These are phyloP conservation scores for Hydrotaea diabolus DNA, from an alignment of 2,888 invertebrate genomes.

Conservation along the genomic window DNA sequence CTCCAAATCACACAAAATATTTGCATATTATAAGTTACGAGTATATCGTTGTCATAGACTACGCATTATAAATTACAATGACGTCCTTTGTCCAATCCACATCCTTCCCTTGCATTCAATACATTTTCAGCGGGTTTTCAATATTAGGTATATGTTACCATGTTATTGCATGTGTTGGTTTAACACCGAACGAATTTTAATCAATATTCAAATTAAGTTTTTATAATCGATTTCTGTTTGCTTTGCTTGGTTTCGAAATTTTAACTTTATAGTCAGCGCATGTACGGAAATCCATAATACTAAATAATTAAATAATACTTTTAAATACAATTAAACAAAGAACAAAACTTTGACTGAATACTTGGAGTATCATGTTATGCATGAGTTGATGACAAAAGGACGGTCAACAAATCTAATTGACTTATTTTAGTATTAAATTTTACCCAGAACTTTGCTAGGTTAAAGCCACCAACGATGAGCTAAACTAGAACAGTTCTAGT, in stretches of 20 bases:
- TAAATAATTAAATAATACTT: conserved; percentile 25
- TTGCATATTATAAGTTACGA: conserved; percentile 58
- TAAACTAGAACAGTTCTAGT: too few species aligned
- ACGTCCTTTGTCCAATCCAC: background rate
- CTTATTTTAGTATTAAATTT: too few species aligned
- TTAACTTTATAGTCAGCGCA: background rate
- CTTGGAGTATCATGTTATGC: too few species aligned
- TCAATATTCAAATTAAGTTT: conserved; percentile 23
- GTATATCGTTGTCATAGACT: conserved; percentile 26
- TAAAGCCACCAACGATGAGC: too few species aligned
- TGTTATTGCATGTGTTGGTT: background rate
- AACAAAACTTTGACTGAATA: too few species aligned
- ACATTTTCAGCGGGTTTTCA: background rate
- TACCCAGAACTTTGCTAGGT: too few species aligned
- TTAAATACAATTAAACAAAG: background rate
- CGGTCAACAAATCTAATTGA: too few species aligned
- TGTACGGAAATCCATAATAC: background rate
- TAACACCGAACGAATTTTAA: background rate
- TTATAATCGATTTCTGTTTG: background rate
- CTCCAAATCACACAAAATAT: too few species aligned
- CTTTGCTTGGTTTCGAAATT: background rate
- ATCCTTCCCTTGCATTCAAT: background rate
- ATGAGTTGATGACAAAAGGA: too few species aligned
- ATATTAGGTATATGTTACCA: background rate
- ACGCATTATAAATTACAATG: conserved; percentile 28